These are phyloP conservation scores for Drosophila flavopinicola DNA, from an alignment of 2,888 invertebrate species.

Conservation along the genomic window DNA sequence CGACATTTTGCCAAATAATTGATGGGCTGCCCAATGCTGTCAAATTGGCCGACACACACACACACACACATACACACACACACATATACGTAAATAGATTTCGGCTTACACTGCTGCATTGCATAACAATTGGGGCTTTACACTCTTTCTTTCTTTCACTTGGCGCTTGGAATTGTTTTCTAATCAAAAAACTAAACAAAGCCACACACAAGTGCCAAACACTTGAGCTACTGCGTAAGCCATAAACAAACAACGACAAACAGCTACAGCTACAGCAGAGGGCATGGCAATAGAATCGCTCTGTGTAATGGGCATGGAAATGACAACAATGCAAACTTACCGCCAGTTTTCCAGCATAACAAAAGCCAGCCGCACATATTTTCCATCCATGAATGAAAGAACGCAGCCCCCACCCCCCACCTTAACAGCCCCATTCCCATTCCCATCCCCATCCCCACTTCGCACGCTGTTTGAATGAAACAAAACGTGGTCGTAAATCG, in stretches of 20 bases:
- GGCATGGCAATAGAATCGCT: conserved; percentile 25
- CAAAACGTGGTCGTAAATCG: conserved; percentile 39
- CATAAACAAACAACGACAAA: conserved; percentile 66
- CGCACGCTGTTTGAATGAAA: conserved; percentile 37
- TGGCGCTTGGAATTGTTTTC: conserved; percentile 47
- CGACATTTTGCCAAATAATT: conserved; percentile 63
- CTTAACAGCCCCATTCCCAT: background rate
- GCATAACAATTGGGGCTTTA: conserved; percentile 22
- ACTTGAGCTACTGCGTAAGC: conserved; percentile 73
- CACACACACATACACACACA: background rate
- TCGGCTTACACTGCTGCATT: conserved; percentile 9
- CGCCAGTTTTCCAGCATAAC: conserved; percentile 59
- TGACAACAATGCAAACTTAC: conserved; percentile 65
- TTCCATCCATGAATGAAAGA: conserved; percentile 55
- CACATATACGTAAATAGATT: background rate
- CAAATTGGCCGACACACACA: conserved; percentile 36
- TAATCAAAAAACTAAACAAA: conserved; percentile 71
- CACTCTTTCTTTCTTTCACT: conserved; percentile 2
- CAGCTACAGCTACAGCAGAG: conserved; percentile 47
- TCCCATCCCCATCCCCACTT: too few species aligned
- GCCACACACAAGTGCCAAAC: conserved; percentile 62
- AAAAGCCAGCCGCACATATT: conserved; percentile 45
- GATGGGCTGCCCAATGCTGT: conserved; percentile 29
- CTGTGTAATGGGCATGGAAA: conserved; percentile 44
- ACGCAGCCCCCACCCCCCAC: background rate